Percentiles rank a stretch among this genome's conserved stretches.
phyloP scores from a whole-genome alignment of 1,140 invertebrate genomes.

The Harpegnathos saltator region DNA sequence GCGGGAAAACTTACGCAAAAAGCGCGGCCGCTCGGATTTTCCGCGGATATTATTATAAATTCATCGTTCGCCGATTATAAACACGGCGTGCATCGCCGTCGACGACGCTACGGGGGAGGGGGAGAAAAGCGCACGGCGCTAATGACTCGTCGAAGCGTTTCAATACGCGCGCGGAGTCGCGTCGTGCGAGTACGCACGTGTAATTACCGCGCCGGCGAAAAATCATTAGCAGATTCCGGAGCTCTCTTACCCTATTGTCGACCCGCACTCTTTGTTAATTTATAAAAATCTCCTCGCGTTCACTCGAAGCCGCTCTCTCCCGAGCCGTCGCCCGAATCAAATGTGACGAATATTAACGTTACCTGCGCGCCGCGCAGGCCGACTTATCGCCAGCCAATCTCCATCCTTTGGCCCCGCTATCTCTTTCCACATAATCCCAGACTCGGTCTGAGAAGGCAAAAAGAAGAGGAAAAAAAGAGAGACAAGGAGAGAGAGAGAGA shows the following conservation, averaged over 20 bases:
- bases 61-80: constrained; percentile 47
- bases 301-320: neutral
- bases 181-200: no score
- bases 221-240: neutral
- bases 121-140: neutral
- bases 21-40: neutral
- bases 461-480: neutral
- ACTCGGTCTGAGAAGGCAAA: constrained; percentile 2
- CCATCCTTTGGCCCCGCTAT: constrained; percentile 8
- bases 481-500: no score
- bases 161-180: no score
- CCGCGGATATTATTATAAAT: constrained; percentile 22
- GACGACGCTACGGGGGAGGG: neutral
- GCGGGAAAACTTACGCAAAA: constrained; percentile 66
- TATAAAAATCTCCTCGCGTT: neutral
- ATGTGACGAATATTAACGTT: neutral
- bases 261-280: constrained; percentile 4
- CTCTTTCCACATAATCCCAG: constrained; percentile 25
- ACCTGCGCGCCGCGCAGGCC: no score
- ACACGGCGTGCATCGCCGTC: constrained; percentile 1
- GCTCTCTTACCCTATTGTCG: neutral
- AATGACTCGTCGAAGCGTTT: constrained; percentile 15
- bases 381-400: constrained; percentile 8
- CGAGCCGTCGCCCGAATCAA: no score
- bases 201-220: neutral